These are phyloP conservation scores for Miichthys miiuy DNA, from an alignment of 2,797 vertebrate genomes.

Conservation along the genomic window DNA sequence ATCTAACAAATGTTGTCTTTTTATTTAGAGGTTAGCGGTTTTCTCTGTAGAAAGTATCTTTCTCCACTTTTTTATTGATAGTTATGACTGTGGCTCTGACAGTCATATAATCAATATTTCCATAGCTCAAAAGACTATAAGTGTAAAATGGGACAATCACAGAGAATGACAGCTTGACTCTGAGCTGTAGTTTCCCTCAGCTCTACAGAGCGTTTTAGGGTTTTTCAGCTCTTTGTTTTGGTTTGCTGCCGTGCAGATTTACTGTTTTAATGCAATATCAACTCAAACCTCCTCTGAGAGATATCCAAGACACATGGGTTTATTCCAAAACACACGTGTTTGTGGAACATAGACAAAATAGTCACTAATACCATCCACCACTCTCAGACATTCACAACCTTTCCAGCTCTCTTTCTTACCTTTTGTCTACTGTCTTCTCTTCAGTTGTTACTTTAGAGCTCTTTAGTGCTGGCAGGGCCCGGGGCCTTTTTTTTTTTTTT, in stretches of 20 bases:
- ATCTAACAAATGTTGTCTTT: too few species aligned
- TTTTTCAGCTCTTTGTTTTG: too few species aligned
- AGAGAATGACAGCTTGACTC: too few species aligned
- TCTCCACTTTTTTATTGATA: too few species aligned
- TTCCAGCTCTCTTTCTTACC: neutral
- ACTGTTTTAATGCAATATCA: too few species aligned
- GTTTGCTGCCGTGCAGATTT: too few species aligned
- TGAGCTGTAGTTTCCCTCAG: too few species aligned
- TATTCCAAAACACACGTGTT: slow-evolving; percentile 6
- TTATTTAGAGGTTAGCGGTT: too few species aligned
- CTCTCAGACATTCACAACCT: slow-evolving; percentile 16
- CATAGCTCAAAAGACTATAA: neutral
- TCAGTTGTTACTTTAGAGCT: slow-evolving; percentile 8
- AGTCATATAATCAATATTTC: neutral
- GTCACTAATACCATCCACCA: neutral
- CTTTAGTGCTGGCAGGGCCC: neutral
- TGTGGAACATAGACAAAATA: neutral
- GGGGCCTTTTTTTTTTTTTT: slow-evolving; percentile 10
- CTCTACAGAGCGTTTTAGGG: too few species aligned
- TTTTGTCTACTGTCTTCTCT: slow-evolving; percentile 29
- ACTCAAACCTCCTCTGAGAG: neutral
- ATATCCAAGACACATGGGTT: neutral
- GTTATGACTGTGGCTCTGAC: too few species aligned
- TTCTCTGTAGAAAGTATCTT: too few species aligned
- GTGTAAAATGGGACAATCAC: neutral